Evolutionary conservation across 2,888 invertebrate species (phyloP).

Genomic region (Drosophila acutilabella): DNA sequence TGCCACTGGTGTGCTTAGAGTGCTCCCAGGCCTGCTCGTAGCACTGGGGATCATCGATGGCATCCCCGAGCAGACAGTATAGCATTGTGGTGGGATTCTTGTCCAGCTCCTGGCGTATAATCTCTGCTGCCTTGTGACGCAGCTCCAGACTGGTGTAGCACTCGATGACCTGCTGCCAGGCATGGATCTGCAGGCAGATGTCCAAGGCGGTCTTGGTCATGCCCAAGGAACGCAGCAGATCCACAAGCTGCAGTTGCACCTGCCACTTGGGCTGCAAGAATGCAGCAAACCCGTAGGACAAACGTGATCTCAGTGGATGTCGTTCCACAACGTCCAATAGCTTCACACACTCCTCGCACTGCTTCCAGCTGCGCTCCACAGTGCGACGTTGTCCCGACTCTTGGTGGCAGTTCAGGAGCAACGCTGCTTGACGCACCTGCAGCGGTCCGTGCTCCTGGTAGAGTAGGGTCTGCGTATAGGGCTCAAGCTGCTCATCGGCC

Average conservation of each 20-base stretch:
- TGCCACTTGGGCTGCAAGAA: conserved; percentile 91
- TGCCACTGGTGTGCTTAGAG: conserved; percentile 91
- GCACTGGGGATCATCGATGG: conserved; percentile 90
- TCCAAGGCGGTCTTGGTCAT: conserved; percentile 94
- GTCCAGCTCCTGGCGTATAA: conserved; percentile 92
- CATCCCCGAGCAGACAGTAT: conserved; percentile 96
- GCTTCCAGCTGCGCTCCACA: conserved; percentile 94
- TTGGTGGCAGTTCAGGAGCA: conserved; percentile 91
- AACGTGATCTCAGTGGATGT: conserved; percentile 78
- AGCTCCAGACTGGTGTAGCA: conserved; percentile 95
- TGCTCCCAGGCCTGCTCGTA: conserved; percentile 97
- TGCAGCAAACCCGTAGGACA: conserved; percentile 90
- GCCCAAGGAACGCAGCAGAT: conserved; percentile 92
- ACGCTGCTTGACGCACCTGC: conserved; percentile 90
- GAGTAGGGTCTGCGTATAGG: conserved; percentile 89
- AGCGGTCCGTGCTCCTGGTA: conserved; percentile 90
- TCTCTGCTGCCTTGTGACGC: conserved; percentile 95
- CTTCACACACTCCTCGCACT: conserved; percentile 92
- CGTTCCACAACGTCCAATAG: conserved; percentile 83
- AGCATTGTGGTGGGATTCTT: conserved; percentile 93
- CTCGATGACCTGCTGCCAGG: conserved; percentile 96
- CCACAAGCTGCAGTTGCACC: conserved; percentile 91
- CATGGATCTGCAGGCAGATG: conserved; percentile 89
- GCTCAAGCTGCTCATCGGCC: conserved; percentile 92
- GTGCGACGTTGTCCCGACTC: conserved; percentile 92